Base-by-base conservation (phyloP, 2,113 vertebrate genomes). In the Stomatorhinus ivindoensis region DNA sequence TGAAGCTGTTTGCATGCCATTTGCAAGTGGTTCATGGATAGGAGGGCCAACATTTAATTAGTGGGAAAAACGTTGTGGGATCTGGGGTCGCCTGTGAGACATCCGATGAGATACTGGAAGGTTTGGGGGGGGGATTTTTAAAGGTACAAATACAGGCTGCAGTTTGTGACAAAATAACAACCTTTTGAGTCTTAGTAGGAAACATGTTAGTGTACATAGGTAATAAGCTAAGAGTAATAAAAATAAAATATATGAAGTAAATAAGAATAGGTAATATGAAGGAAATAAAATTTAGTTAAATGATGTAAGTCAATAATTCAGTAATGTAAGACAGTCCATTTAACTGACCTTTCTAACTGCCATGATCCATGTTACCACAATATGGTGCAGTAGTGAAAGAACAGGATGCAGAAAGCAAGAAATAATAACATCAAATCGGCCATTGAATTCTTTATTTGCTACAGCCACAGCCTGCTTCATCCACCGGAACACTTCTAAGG, bases 1-100 rank as follows among this genome's bases (percentile, higher is more conserved):
- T 90, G 17, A 96, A 98, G 95, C 93, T 93, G 94, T 95, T 91
- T 93, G 93, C 93, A 93, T 94, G 93, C 94, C 94, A 84, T 86
- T 90, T 95, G 95, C 93, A 91, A 94, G 94, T 89, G 92, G 92
- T 91, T 93, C 94, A 91, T 91, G 91, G 92, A 94, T 93, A 92
- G 85, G 89, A 93, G 85, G 91, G 88, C 91, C 91, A 91, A 89
- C 80, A 90, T 94, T 87, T 96, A 95, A 96, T 95, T 96, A 95
- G 94, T 91, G 89, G 89, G 93, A 73, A 83, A 88, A 87, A 91
- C 92, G 53, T 92, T 13, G 46, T 86, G 35, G 65, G 65, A 92
- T 91, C 83, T 8, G 87, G 87, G 85, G 90, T 24, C 3, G 90
- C 89, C 87, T 89, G 88, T 88, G 0, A 2, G 91, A 89, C 24